Conservation (phyloP, 1,140 invertebrate genomes). For the Drosophila nigrodunni region DNA sequence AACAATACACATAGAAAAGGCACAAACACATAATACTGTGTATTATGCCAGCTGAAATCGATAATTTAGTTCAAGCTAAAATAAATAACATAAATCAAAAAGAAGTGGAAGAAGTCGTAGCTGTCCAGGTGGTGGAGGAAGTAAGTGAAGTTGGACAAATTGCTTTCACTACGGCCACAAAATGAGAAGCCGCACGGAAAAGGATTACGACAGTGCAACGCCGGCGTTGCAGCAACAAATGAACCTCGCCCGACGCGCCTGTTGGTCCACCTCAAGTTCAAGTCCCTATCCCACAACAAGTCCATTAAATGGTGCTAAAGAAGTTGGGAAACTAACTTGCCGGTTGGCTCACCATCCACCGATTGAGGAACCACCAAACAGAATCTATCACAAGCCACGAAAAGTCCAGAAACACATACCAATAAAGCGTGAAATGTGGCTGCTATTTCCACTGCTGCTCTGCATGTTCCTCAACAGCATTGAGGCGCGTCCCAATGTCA, state of each 20-base stretch:
- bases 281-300: neutral
- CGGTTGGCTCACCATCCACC: slow-evolving; percentile 39
- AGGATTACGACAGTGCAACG: slow-evolving; percentile 73
- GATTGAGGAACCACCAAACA: slow-evolving; percentile 33
- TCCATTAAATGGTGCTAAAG: slow-evolving; percentile 41
- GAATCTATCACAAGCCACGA: slow-evolving; percentile 9
- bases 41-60: slow-evolving; percentile 67
- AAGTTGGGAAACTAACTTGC: slow-evolving; percentile 31
- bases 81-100: slow-evolving; percentile 46
- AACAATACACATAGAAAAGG: slow-evolving; percentile 1
- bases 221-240: slow-evolving; percentile 76
- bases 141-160: neutral
- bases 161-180: neutral
- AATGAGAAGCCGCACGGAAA: slow-evolving; percentile 72
- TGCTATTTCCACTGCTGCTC: slow-evolving; percentile 48
- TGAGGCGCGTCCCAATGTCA: slow-evolving; percentile 75
- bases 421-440: neutral
- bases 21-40: slow-evolving; percentile 10
- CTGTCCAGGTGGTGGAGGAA: neutral
- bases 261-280: slow-evolving; percentile 47
- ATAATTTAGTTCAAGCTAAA: slow-evolving; percentile 43
- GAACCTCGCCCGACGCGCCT: slow-evolving; percentile 78
- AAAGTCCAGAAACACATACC: neutral
- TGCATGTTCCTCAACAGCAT: slow-evolving; percentile 57
- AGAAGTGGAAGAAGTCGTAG: neutral